Evolutionary conservation across 2,888 invertebrate species (phyloP).

Genomic region (Mythimna loreyi): DNA sequence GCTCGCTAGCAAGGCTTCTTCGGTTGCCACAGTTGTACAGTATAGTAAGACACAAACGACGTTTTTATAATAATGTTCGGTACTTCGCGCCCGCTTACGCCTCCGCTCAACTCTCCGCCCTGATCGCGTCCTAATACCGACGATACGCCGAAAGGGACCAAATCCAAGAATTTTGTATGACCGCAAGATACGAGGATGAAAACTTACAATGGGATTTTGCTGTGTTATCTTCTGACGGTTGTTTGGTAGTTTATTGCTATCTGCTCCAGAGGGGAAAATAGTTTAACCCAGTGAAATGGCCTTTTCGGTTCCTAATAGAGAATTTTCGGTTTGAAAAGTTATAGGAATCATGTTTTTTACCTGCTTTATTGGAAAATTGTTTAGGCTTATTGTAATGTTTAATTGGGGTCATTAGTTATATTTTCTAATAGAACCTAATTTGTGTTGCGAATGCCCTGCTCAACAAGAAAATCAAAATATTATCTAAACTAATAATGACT

Average conservation of each 20-base stretch:
- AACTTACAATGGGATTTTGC: conserved; percentile 38
- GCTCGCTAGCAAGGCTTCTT: neutral
- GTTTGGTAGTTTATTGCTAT: conserved; percentile 14
- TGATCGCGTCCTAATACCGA: conserved; percentile 38
- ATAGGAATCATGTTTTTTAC: neutral
- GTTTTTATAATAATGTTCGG: neutral
- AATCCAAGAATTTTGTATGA: conserved; percentile 50
- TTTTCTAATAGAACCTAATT: neutral
- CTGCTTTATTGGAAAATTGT: neutral
- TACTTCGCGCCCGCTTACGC: neutral
- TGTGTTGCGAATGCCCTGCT: neutral
- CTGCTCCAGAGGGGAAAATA: neutral
- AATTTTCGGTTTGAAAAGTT: neutral
- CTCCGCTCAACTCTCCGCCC: neutral
- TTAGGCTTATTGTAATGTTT: neutral
- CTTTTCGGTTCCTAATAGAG: neutral
- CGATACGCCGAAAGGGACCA: conserved; percentile 46
- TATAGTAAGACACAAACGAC: neutral
- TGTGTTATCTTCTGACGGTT: conserved; percentile 23
- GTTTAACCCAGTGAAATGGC: neutral
- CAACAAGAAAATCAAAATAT: conserved; percentile 1
- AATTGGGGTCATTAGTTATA: neutral
- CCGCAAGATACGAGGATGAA: conserved; percentile 43
- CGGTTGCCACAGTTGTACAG: neutral
- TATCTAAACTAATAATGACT: conserved; percentile 25